These are phyloP conservation scores for Leucoraja erinaceus DNA, from an alignment of 2,113 vertebrate genomes.

Conservation along the genomic window DNA sequence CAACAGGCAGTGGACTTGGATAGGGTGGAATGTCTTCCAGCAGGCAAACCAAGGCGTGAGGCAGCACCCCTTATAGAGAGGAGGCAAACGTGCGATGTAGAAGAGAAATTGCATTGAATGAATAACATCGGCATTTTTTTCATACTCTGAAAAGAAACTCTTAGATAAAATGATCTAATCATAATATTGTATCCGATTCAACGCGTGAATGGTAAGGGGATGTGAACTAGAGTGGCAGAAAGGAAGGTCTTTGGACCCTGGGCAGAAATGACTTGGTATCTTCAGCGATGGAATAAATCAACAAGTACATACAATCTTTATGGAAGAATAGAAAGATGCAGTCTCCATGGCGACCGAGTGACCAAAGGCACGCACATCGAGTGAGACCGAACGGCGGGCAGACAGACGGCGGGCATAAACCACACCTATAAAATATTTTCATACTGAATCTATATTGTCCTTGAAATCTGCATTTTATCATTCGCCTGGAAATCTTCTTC, in stretches of 20 bases:
- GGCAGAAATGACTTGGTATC: too few relatives aligned
- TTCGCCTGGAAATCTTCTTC: background rate
- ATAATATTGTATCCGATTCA: background rate
- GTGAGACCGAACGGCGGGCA: background rate
- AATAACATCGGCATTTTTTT: background rate
- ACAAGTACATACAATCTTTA: background rate
- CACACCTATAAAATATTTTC: background rate
- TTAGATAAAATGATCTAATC: background rate
- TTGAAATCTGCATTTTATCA: background rate
- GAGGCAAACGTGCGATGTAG: too few relatives aligned
- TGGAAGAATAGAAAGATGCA: slow-evolving; percentile 8
- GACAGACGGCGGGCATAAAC: background rate
- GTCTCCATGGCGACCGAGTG: background rate
- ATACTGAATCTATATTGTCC: too few relatives aligned
- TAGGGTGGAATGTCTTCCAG: too few relatives aligned
- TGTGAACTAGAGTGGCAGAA: background rate
- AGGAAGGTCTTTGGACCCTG: background rate
- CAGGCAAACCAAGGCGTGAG: too few relatives aligned
- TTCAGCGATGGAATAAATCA: too few relatives aligned
- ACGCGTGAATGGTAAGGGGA: too few relatives aligned
- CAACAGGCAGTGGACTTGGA: too few relatives aligned
- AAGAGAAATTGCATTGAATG: too few relatives aligned
- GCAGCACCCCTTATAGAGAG: too few relatives aligned
- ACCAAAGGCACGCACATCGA: too few relatives aligned
- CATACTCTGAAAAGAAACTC: background rate